Percentiles rank a stretch among this genome's conserved stretches.
phyloP scores from a whole-genome alignment of 2,113 vertebrate genomes.

The Monopterus albus region DNA sequence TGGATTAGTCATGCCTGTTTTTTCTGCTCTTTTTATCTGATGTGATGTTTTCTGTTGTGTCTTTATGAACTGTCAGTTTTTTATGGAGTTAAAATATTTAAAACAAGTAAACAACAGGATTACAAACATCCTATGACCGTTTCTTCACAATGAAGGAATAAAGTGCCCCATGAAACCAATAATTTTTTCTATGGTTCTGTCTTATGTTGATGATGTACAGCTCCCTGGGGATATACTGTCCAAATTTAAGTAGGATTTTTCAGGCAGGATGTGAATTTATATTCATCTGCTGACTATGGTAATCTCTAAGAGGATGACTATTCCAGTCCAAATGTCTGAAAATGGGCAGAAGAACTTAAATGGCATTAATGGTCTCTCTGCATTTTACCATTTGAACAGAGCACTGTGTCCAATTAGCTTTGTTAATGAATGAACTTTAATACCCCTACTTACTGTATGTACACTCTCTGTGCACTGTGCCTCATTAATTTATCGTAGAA shows the following conservation, averaged over 20 bases:
- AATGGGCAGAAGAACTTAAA: background rate
- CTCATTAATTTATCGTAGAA: background rate
- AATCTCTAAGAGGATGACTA: constrained; percentile 10
- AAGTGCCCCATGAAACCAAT: background rate
- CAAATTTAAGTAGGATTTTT: constrained; percentile 44
- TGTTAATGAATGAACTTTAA: background rate
- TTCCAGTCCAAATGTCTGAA: background rate
- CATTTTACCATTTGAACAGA: background rate
- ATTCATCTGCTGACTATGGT: constrained; percentile 34
- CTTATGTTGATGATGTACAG: constrained; percentile 3
- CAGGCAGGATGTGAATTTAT: constrained; percentile 39
- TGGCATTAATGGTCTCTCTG: background rate
- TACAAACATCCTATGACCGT: constrained; percentile 1
- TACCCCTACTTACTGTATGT: background rate
- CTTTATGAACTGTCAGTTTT: background rate
- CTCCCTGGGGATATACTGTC: constrained; percentile 38
- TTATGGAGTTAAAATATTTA: background rate
- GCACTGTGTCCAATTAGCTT: background rate
- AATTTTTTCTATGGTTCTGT: background rate
- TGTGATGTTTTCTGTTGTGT: background rate
- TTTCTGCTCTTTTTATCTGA: background rate
- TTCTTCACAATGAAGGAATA: constrained; percentile 1
- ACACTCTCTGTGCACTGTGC: background rate
- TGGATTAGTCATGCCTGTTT: constrained; percentile 18
- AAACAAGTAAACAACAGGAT: background rate